Evolutionary conservation across 2,888 invertebrate species (phyloP).

Genomic region (Fragum whitleyi): DNA sequence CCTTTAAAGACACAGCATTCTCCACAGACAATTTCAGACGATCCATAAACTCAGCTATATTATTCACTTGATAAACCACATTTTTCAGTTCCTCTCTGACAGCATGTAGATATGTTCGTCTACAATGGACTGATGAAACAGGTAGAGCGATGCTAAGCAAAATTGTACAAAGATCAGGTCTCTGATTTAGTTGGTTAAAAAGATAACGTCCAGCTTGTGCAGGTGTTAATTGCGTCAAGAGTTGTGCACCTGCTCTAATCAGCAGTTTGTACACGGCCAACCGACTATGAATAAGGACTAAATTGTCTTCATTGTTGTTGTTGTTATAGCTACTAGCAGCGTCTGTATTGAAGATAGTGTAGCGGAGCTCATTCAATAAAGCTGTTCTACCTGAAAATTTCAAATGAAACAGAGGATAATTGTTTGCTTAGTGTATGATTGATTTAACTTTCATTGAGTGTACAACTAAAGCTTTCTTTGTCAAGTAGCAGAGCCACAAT

Average conservation of each 20-base stretch:
- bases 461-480: too few species aligned
- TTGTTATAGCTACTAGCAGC: conserved; percentile 11
- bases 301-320: conserved; percentile 6
- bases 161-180: background rate
- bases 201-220: conserved; percentile 4
- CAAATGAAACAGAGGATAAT: too few species aligned
- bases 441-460: too few species aligned
- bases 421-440: too few species aligned
- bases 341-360: background rate
- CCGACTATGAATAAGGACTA: background rate
- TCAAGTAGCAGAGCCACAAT: too few species aligned
- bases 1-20: conserved; percentile 58
- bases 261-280: conserved; percentile 23
- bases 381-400: conserved; percentile 66
- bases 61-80: background rate
- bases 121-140: background rate
- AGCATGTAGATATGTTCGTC: background rate
- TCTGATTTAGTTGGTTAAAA: background rate
- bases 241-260: conserved; percentile 14
- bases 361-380: conserved; percentile 60
- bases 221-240: background rate
- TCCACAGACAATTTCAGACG: conserved; percentile 15
- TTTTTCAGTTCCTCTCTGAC: conserved; percentile 6
- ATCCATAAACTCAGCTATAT: conserved; percentile 10
- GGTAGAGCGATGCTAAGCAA: conserved; percentile 19